Evolutionary conservation across 1,140 invertebrate species (phyloP).

Genomic region (Magallana angulata): DNA sequence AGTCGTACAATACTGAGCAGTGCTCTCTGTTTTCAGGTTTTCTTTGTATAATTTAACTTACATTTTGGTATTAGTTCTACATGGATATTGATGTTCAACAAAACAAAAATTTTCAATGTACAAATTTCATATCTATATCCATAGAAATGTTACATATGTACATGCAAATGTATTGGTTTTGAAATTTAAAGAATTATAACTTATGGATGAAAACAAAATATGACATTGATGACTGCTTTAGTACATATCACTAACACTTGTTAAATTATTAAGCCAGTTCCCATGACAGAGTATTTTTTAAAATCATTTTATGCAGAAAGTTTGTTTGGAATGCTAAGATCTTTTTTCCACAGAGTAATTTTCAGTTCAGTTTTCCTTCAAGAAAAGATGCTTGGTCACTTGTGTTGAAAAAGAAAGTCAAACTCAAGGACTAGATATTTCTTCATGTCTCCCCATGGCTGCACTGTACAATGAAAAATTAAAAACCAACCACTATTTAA

Average conservation of each 20-base stretch:
- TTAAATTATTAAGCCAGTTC: background rate
- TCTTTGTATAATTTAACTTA: too few relatives aligned
- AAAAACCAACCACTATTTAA: background rate
- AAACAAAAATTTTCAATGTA: too few relatives aligned
- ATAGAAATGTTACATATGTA: background rate
- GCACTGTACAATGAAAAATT: background rate
- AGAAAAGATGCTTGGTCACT: conserved; percentile 11
- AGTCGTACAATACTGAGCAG: too few relatives aligned
- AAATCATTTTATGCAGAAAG: background rate
- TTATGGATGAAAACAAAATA: background rate
- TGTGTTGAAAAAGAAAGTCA: background rate
- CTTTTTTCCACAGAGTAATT: background rate
- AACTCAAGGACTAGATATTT: background rate
- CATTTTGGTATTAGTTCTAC: too few relatives aligned
- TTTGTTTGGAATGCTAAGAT: background rate
- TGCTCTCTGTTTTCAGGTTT: too few relatives aligned
- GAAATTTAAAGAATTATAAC: too few relatives aligned
- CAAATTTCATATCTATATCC: background rate
- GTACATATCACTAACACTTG: conserved; percentile 16
- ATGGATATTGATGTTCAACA: too few relatives aligned
- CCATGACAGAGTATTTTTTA: background rate
- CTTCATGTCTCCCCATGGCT: background rate
- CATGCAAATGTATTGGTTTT: background rate
- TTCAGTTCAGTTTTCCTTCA: background rate
- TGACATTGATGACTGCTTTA: background rate